phyloP scores from a whole-genome alignment of 2,113 vertebrate genomes.

The Nothocercus nigrocapillus region DNA sequence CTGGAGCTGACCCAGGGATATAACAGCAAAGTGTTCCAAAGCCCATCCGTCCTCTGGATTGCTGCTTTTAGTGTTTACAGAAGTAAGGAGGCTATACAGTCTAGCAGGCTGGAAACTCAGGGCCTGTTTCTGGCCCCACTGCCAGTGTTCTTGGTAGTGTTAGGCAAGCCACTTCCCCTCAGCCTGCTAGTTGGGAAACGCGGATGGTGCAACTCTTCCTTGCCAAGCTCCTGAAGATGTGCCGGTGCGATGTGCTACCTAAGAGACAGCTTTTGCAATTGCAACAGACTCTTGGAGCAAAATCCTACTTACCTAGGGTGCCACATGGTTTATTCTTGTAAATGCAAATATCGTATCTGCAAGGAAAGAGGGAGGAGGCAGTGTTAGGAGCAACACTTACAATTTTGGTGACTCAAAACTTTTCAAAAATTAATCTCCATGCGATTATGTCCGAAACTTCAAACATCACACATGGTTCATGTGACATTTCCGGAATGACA shows the following conservation, averaged over 20 bases:
- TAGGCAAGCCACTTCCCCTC: not conserved
- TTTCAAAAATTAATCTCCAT: rapidly evolving
- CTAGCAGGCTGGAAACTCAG: not conserved
- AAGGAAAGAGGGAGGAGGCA: not conserved
- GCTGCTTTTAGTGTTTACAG: not conserved
- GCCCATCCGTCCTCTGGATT: not conserved
- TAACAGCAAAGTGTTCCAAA: not conserved
- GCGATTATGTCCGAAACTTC: not conserved
- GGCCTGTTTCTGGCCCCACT: not conserved
- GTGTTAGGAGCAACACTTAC: rapidly evolving
- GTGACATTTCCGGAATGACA: not conserved
- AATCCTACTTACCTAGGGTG: conserved; percentile 86
- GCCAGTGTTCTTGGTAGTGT: rapidly evolving
- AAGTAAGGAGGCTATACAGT: not conserved
- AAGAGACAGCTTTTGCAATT: not conserved
- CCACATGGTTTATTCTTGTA: conserved; percentile 99
- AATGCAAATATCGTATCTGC: conserved; percentile 98
- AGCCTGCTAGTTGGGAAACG: not conserved
- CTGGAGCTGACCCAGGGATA: conserved; percentile 28
- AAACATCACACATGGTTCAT: rapidly evolving
- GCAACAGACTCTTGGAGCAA: not conserved
- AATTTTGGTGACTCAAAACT: rapidly evolving
- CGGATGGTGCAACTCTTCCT: not conserved
- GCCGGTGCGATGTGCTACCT: not conserved
- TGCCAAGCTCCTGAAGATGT: rapidly evolving